These are phyloP conservation scores for Heliopora coerulea DNA, from an alignment of 92 coral and sea anemone genomes.

Conservation along the genomic window DNA sequence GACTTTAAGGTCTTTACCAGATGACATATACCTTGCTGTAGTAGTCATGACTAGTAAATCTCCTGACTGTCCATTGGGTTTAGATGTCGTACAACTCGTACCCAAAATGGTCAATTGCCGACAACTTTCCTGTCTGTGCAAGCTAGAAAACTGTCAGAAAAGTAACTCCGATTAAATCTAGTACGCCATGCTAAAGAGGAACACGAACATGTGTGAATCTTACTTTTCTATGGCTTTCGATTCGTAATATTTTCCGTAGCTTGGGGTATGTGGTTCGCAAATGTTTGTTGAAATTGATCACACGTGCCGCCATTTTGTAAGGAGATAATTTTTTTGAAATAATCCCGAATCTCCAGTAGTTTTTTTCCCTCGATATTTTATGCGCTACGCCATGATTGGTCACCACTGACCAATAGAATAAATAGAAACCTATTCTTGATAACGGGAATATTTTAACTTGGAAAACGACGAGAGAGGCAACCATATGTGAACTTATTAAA, in stretches of 20 bases:
- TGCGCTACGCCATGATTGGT: constrained; percentile 24
- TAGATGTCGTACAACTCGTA: background rate
- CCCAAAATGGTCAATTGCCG: background rate
- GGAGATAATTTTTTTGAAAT: background rate
- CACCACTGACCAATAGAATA: too few species aligned
- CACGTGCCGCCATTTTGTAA: constrained; percentile 34
- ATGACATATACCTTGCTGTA: constrained; percentile 14
- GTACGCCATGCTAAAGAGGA: background rate
- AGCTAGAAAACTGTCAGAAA: constrained; percentile 16
- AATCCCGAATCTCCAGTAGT: background rate
- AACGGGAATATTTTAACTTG: too few species aligned
- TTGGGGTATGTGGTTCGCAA: background rate
- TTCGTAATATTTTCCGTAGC: background rate
- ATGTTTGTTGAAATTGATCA: background rate
- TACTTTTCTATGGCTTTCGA: constrained; percentile 11
- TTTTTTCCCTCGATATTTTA: background rate
- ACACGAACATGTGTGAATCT: background rate
- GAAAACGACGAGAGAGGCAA: too few species aligned
- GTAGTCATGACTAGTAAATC: background rate
- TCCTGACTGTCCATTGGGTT: background rate
- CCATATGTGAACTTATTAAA: too few species aligned
- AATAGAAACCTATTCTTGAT: too few species aligned
- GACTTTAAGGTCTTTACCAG: constrained; percentile 8
- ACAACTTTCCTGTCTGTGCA: background rate
- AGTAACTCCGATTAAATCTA: background rate